Evolutionary conservation across 2,113 vertebrate species (phyloP), one percentile per base, ranked within the genome.

Genomic region (Sialia sialis): DNA sequence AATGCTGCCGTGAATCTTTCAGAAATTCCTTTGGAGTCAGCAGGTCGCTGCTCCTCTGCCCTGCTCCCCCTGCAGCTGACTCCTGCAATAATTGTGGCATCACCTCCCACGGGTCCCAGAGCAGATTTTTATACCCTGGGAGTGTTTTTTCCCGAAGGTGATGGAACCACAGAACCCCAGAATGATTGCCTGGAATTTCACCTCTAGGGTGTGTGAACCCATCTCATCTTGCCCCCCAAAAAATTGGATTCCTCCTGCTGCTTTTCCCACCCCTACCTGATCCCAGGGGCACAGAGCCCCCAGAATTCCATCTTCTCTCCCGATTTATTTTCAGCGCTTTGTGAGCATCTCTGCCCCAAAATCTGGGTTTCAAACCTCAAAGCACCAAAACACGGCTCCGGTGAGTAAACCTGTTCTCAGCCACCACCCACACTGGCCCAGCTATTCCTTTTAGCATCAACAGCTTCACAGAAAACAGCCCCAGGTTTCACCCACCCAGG

Each of bases 1-100:
- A 66, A 69, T 64, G 26, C 27, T 58, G 75, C 1, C 29, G 79
- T 60, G 64, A 84, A 74, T 55, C 21, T 86, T 89, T 92, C 83
- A 92, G 25, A 78, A 32, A 44, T 95, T 97, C 94, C 94, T 60
- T 32, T 29, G 87, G 69, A 94, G 93, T 95, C 95, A 97, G 96
- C 94, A 92, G 39, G 7, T 78, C 22, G 2, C 36, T 0, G 19
- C 21, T 83, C 63, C 77, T 59, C 46, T 0, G 6, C 59, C 26
- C 83, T 5, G 8, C 38, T 68, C 73, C 73, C 58, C 12, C 13
- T 2, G 0, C 92, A 54, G 34, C 67, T 58, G 58, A 30, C 16
- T 72, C 43, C 41, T 11, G 34, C 49, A 5, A 8, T 9, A 10
- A 10, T 1, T 5, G 1, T 1, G 39, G 30, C 59, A 44, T 21